A percentile compares a stretch with the other conserved stretches of the same genome.
These are phyloP conservation scores for Timema podura DNA, from an alignment of 2,888 invertebrate genomes.

Conservation along the genomic window DNA sequence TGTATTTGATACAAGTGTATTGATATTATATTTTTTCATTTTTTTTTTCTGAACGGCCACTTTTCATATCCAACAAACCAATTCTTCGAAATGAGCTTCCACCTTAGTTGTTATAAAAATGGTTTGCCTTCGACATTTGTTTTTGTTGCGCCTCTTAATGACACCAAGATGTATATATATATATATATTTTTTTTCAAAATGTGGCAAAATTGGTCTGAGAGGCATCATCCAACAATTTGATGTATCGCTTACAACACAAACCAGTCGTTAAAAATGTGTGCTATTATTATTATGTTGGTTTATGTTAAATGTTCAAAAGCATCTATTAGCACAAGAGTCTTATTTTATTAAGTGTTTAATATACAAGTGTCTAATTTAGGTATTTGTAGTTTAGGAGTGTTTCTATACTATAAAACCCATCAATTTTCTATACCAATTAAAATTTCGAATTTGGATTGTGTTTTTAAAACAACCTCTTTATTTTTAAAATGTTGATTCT, in stretches of 20 bases:
- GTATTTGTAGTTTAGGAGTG: neutral
- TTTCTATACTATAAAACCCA: neutral
- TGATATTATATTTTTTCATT: too few relatives aligned
- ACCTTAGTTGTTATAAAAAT: too few relatives aligned
- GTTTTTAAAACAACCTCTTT: conserved; percentile 14
- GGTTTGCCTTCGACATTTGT: too few relatives aligned
- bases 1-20: too few relatives aligned
- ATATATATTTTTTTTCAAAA: neutral
- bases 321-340: conserved; percentile 22
- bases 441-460: conserved; percentile 1
- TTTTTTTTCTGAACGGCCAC: too few relatives aligned
- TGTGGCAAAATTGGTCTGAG: conserved; percentile 14
- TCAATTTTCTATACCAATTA: neutral
- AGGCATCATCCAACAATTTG: conserved; percentile 2
- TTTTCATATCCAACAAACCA: too few relatives aligned
- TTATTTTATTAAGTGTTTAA: neutral
- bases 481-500: conserved; percentile 42
- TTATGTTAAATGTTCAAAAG: conserved; percentile 7
- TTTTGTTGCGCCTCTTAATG: too few relatives aligned
- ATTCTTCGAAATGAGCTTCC: too few relatives aligned
- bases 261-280: conserved; percentile 6
- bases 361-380: neutral
- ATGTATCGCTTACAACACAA: neutral
- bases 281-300: neutral
- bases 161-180: too few relatives aligned